Evolutionary conservation across 2,888 invertebrate species (phyloP), one percentile per base, ranked within the genome.

Genomic region (Digitonthophagus gazella): DNA sequence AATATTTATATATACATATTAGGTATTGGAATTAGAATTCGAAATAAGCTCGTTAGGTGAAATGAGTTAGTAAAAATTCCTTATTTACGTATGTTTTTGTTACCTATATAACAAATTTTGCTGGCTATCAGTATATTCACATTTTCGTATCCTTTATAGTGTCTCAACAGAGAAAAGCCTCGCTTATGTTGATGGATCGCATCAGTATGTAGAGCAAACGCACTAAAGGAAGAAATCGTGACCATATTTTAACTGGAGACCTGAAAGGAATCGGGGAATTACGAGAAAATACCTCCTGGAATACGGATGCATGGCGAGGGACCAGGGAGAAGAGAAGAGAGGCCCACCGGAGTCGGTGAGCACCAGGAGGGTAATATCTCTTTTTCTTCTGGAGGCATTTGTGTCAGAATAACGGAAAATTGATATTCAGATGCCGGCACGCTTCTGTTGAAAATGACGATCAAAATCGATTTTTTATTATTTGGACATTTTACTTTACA

Each of bases 201-300:
- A 11, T 44, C 28, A 44, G 28, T 44, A 44, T 44, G 28, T 44
- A 44, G 28, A 44, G 11, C 28, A 44, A 44, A 73, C 68, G 69
- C 64, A 61, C 61, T 1, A 61, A 44, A 44, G 11, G 61, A 18
- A 19, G n/a, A 18, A 16, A 61, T 61, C n/a, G 61, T 19, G 61
- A 61, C 18, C 61, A 61, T 61, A 61, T 61, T 61, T 61, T 61
- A 61, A 15, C 61, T 19, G n/a, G 61, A 19, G 3, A 18, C 18
- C 19, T 19, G 19, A 61, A 61, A 16, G 61, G 61, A 61, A 61
- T 61, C 20, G n/a, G 61, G 61, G 61, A 61, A 61, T 61, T 18
- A 18, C 18, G 20, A n/a, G 61, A 14, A 61, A 16, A 61, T 61
- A 61, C 61, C 19, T 61, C n/a, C 18, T 44, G 28, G 28, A 44